Evolutionary conservation across 2,113 vertebrate species (phyloP).

Genomic region (Glaucidium brasilianum): DNA sequence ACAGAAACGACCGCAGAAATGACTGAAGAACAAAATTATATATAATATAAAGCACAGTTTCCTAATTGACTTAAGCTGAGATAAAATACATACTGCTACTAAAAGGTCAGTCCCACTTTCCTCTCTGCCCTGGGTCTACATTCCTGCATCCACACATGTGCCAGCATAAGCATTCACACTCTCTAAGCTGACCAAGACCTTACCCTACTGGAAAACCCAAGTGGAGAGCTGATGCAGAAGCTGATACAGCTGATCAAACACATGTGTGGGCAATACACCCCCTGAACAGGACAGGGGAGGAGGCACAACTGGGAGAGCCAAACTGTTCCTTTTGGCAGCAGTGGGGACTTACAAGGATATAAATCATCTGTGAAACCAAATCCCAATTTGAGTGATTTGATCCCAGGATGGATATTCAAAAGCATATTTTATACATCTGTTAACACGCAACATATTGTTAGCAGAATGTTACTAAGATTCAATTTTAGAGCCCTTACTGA

Average conservation of each 20-base stretch:
- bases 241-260: neutral
- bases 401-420: neutral
- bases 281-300: neutral
- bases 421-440: neutral
- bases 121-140: neutral
- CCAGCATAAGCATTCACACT: neutral
- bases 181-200: neutral
- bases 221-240: neutral
- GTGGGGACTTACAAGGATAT: neutral
- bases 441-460: neutral
- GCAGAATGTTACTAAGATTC: neutral
- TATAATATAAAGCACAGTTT: neutral
- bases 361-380: neutral
- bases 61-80: neutral
- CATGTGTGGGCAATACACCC: neutral
- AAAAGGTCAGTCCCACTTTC: neutral
- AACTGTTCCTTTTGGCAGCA: neutral
- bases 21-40: neutral
- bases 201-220: neutral
- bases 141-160: neutral
- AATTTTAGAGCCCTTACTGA: neutral
- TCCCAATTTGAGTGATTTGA: neutral
- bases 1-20: accelerated
- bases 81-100: neutral
- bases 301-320: neutral